Evolutionary conservation across 2,888 invertebrate genomes (phyloP).

Genomic region (Spisula solida): DNA sequence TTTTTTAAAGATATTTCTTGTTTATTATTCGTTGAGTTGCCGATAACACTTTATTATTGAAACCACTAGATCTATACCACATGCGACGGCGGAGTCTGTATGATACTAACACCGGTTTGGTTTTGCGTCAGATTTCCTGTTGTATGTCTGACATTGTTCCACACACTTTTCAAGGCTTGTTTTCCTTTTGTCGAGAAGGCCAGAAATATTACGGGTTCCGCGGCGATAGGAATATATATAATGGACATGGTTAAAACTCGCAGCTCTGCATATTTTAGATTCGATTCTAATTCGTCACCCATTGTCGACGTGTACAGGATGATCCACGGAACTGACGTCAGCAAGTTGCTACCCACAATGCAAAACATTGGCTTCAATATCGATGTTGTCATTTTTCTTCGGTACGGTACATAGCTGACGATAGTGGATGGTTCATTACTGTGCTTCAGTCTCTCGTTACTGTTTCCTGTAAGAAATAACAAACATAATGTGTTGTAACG

Average conservation of each 20-base stretch:
- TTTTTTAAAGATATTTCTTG: too few species aligned
- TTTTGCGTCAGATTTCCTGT: not conserved
- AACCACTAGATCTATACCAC: too few species aligned
- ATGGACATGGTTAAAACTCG: constrained; percentile 47
- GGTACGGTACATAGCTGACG: not conserved
- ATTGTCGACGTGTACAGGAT: constrained; percentile 38
- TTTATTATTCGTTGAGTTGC: too few species aligned
- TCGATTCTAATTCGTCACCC: constrained; percentile 23
- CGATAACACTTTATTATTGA: too few species aligned
- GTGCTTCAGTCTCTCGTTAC: not conserved
- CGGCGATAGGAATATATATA: constrained; percentile 51
- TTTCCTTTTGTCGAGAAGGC: constrained; percentile 57
- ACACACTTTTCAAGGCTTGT: constrained; percentile 29
- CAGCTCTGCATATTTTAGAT: constrained; percentile 27
- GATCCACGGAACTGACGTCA: constrained; percentile 52
- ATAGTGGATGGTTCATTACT: not conserved
- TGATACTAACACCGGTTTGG: not conserved
- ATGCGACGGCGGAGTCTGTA: too few species aligned
- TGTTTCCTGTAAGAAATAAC: not conserved
- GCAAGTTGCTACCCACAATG: constrained; percentile 43
- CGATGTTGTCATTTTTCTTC: constrained; percentile 40
- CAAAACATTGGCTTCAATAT: constrained; percentile 61
- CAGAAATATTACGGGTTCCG: constrained; percentile 54
- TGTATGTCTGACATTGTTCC: not conserved
- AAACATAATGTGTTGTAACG: too few species aligned